Conservation (phyloP, 92 coral and sea anemone genomes). For the Zoanthus solanderi region DNA sequence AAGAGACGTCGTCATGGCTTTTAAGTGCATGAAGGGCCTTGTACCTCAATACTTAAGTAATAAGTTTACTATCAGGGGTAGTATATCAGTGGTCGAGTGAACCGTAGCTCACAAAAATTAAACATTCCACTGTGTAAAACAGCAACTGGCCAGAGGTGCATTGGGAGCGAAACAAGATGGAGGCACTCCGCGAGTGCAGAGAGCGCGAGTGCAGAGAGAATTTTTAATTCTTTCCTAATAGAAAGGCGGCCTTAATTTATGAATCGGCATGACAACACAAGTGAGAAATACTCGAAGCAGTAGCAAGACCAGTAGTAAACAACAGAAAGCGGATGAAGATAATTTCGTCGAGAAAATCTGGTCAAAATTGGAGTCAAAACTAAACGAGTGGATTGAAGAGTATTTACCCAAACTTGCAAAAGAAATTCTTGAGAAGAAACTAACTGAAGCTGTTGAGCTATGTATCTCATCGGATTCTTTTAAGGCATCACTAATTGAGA, state of each 20-base stretch:
- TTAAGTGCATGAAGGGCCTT: slow-evolving; percentile 16
- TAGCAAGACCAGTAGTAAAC: slow-evolving; percentile 1
- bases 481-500: neutral
- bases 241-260: neutral
- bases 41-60: slow-evolving; percentile 3
- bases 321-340: slow-evolving; percentile 19
- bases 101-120: neutral
- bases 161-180: slow-evolving; percentile 19
- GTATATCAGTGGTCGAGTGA: slow-evolving; percentile 7
- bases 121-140: neutral
- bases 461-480: neutral
- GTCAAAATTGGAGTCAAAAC: neutral
- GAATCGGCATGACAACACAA: neutral
- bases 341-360: slow-evolving; percentile 5
- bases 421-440: neutral
- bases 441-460: neutral
- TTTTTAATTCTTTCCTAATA: neutral
- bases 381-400: neutral
- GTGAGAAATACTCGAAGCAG: neutral
- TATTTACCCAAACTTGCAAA: neutral
- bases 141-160: neutral
- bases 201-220: neutral
- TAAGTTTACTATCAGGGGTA: neutral
- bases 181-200: neutral
- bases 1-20: slow-evolving; percentile 7